Conservation (phyloP, 2,797 vertebrate genomes). For the Botia almorhae region DNA sequence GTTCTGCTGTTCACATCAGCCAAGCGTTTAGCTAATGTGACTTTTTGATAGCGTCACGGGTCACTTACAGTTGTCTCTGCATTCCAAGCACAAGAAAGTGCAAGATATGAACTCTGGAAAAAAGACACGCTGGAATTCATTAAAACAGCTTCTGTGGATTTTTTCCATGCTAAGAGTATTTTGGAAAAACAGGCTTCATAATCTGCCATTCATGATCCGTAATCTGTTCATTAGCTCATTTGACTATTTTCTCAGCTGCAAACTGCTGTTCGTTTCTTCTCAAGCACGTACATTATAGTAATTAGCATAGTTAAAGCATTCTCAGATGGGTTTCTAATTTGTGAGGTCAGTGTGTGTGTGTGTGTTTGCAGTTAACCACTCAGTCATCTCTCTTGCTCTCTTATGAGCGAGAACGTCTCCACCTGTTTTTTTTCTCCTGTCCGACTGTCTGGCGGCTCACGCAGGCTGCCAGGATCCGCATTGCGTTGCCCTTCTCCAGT, state of each 20-base stretch:
- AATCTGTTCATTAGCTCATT: conserved; percentile 10
- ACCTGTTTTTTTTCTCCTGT: conserved; percentile 53
- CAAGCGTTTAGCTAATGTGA: too few relatives aligned
- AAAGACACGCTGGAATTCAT: neutral
- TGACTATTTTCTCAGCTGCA: conserved; percentile 16
- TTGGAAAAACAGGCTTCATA: neutral
- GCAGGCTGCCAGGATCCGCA: conserved; percentile 83
- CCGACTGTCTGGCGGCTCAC: conserved; percentile 80
- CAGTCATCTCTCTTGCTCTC: conserved; percentile 27
- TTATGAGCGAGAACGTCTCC: conserved; percentile 37
- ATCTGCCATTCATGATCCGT: conserved; percentile 8
- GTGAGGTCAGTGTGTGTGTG: conserved; percentile 20
- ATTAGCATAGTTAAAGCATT: conserved; percentile 4
- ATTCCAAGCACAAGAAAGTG: neutral
- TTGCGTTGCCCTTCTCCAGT: conserved; percentile 81
- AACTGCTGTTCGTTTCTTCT: neutral
- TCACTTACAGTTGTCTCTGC: neutral
- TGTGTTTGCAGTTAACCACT: conserved; percentile 19
- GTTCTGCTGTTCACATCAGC: too few relatives aligned
- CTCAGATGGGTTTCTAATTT: neutral
- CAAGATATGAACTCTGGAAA: neutral
- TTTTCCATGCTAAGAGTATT: neutral
- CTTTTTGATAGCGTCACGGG: too few relatives aligned
- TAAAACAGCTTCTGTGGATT: neutral
- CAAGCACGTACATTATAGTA: conserved; percentile 9